Conservation (phyloP, 2,113 vertebrate genomes). For the Elephas maximus region DNA sequence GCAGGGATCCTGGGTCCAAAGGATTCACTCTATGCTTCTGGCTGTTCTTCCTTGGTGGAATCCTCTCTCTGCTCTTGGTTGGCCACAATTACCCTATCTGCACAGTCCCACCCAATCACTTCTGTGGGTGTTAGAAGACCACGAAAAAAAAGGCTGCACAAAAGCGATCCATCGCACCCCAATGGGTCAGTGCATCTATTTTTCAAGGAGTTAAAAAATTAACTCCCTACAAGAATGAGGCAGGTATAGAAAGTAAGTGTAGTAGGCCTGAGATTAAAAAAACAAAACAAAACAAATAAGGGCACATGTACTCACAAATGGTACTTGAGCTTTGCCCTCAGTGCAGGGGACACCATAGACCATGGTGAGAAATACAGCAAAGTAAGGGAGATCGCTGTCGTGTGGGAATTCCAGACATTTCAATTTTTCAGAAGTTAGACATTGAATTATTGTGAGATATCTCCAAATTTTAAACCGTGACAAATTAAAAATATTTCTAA, state of each 20-base stretch:
- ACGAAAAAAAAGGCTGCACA: no score
- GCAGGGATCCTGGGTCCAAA: no score
- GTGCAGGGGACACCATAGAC: neutral
- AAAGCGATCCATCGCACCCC: no score
- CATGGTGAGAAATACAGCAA: fast-evolving
- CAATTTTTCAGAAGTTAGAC: neutral
- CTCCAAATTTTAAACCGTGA: neutral
- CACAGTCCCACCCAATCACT: no score
- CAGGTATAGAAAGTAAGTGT: neutral
- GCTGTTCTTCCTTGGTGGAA: no score
- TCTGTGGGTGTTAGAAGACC: no score
- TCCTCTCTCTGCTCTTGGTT: no score
- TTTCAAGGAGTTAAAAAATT: neutral
- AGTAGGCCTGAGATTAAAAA: neutral
- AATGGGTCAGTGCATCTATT: neutral
- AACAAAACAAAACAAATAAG: neutral
- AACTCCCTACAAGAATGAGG: neutral
- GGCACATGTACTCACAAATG: neutral
- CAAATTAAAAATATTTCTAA: neutral
- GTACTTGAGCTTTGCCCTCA: neutral
- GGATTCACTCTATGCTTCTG: no score
- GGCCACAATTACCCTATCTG: no score
- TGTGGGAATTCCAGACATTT: neutral
- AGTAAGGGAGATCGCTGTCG: no score
- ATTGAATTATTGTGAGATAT: neutral